Base-by-base conservation (phyloP, 2,888 invertebrate genomes). In the Mactromeris polynyma region DNA sequence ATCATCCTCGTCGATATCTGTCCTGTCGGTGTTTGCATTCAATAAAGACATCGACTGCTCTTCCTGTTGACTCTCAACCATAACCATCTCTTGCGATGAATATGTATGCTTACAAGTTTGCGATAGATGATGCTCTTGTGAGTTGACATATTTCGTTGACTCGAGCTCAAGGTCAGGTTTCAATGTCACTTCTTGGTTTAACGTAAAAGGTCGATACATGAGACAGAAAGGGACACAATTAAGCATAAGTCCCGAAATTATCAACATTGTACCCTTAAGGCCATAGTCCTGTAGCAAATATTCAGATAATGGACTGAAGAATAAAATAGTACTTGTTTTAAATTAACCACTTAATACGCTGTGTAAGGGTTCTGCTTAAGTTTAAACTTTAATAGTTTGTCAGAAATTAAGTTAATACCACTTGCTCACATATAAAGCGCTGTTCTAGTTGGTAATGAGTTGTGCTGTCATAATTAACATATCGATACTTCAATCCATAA, bases 191-290 rank as follows among this genome's bases (percentile, higher is more conserved):
- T 46, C 11, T 9, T 38, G 64, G 21, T 31, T 17, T 21, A 7
- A 36, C 11, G 17, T 36, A 2, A 85, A 0, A 4, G 85, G 82
- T 21, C 81, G 54, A 21, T 81, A 85, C 26, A 89, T 31, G 7
- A 89, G 38, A 3, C 81, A 99, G 95, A 99, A 98, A 82, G 99
- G 97, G 88, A 98, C 97, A 96, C 99, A 99, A 96, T 98, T 98
- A 36, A 99, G 97, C 80, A 99, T 98, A 54, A 99, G 97, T 17
- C 98, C 98, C 36, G 98, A 98, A 69, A 98, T 98, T 84, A 99
- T 89, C 36, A 98, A 97, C 97, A 99, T 98, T 0, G 99, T 98
- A 21, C 98, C 98, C 86, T 98, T 97, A 99, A 99, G 99, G 42
- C 98, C 98, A 94, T 98, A 98, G 73, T 97, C 97, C 0, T 97